Base-by-base conservation (phyloP, 2,888 invertebrate genomes). In the Lacanobia wlatinum region DNA sequence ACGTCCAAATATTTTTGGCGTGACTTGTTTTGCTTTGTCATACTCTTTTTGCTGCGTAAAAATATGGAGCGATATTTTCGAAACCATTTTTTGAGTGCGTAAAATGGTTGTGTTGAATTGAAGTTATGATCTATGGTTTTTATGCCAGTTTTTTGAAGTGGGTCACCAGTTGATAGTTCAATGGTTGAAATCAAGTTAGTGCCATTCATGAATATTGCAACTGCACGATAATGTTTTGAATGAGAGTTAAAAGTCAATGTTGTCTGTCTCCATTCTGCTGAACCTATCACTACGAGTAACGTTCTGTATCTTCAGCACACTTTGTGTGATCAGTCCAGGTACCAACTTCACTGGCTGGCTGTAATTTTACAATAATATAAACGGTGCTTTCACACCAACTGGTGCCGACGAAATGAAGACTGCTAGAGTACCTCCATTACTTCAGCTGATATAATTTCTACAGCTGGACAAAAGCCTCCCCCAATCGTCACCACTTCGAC, bases 1-100 rank as follows among this genome's bases (percentile, higher is more conserved):
- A 68, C 56, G 60, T 40, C 43, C 53, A 61, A 84, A 78, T 84
- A 78, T 84, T 86, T 84, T 62, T 70, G 74, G 70, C 66, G 50
- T 21, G 62, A 78, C 78, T 72, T 74, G 62, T 70, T 70, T 59
- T 66, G 63, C 56, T 72, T 64, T 82, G 53, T 74, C 50, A 68
- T n/a, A 34, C 50, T 53, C 23, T 38, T 80, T 80, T 80, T 52
- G 7, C 55, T 80, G 75, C 65, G 68, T 80, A 6, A 80, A 80
- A 83, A 73, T 79, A 68, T 79, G n/a, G 62, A 18, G 28, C 34
- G 40, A 6, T 56, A 53, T 67, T 78, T 70, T 28, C 1, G 14
- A 12, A 18, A 7, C 46, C 48, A 58, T 60, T 60, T 81, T 76
- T 67, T 76, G 56, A 80, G 38, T 67, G 61, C 77, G 61, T 82